Base-by-base conservation (phyloP, 2,797 vertebrate species). In the Onychomys arenicola region DNA sequence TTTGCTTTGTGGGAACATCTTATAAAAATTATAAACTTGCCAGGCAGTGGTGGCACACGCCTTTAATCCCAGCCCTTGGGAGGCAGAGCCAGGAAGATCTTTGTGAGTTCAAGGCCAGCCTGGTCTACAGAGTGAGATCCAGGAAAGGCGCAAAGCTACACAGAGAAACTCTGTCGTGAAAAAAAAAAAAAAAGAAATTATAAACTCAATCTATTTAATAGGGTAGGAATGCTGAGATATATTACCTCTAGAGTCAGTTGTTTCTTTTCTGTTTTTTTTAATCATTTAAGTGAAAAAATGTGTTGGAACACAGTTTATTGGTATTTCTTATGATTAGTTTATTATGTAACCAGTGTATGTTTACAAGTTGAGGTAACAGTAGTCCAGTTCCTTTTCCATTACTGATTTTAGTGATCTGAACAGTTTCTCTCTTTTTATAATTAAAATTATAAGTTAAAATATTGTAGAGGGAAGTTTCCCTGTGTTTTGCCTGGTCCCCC, bases 1-100 rank as follows among this genome's bases (percentile, higher is more conserved):
- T 87, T 96, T 88, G 83, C 29, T 59, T 78, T 96, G 77, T 80
- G 82, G 55, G 13, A 46, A 59, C 73, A 8, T 78, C 65, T 90
- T 49, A 23, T 14, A 69, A 89, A 61, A 82, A 65, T 78, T 12
- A 52, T 32, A 77, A 57, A n/a, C 63, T 88, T n/a, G n/a, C n/a
- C n/a, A n/a, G n/a, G n/a, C n/a, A n/a, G n/a, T n/a, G n/a, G n/a
- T n/a, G n/a, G n/a, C n/a, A n/a, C n/a, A n/a, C n/a, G n/a, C n/a
- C n/a, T n/a, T n/a, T n/a, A n/a, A n/a, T n/a, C n/a, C n/a, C n/a
- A n/a, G n/a, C n/a, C n/a, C n/a, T n/a, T n/a, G n/a, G n/a, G n/a
- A n/a, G n/a, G n/a, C n/a, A n/a, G n/a, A n/a, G n/a, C n/a, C n/a
- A n/a, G n/a, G n/a, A n/a, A n/a, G n/a, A n/a, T n/a, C n/a, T n/a